phyloP scores from a whole-genome alignment of 1,140 invertebrate genomes.

The Asbolus verrucosus region DNA sequence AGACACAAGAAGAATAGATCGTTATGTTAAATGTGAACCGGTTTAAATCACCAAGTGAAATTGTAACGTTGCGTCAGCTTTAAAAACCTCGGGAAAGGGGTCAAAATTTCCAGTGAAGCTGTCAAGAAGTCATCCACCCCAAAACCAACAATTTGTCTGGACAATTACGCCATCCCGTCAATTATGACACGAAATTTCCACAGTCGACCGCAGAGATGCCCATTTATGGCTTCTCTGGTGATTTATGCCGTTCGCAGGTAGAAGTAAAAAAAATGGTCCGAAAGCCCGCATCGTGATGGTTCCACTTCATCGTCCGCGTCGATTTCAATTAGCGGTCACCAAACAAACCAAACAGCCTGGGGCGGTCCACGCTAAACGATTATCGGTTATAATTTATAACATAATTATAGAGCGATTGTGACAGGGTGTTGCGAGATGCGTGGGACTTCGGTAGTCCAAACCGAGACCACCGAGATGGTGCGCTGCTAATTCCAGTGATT shows the following conservation, averaged over 20 bases:
- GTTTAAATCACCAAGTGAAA: no score
- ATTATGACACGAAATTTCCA: constrained; percentile 8
- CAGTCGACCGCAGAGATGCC: not conserved
- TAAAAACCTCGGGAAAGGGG: no score
- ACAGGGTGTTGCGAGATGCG: constrained; percentile 53
- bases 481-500: constrained; percentile 61
- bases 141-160: not conserved
- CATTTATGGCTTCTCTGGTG: not conserved
- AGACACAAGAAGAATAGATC: no score
- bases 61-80: no score
- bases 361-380: constrained; percentile 54
- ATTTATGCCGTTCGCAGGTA: constrained; percentile 16
- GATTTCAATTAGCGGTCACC: constrained; percentile 57
- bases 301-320: constrained; percentile 41
- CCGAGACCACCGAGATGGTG: constrained; percentile 57
- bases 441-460: constrained; percentile 57
- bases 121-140: constrained; percentile 1
- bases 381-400: constrained; percentile 60
- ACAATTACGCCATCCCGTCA: constrained; percentile 4
- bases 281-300: constrained; percentile 18
- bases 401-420: constrained; percentile 60
- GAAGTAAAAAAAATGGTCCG: not conserved
- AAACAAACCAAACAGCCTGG: constrained; percentile 53
- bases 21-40: no score
- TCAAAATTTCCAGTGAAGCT: no score